Evolutionary conservation across 1,140 invertebrate species (phyloP), one percentile per base, ranked within the genome.

Genomic region (Stegodyphus dumicola): DNA sequence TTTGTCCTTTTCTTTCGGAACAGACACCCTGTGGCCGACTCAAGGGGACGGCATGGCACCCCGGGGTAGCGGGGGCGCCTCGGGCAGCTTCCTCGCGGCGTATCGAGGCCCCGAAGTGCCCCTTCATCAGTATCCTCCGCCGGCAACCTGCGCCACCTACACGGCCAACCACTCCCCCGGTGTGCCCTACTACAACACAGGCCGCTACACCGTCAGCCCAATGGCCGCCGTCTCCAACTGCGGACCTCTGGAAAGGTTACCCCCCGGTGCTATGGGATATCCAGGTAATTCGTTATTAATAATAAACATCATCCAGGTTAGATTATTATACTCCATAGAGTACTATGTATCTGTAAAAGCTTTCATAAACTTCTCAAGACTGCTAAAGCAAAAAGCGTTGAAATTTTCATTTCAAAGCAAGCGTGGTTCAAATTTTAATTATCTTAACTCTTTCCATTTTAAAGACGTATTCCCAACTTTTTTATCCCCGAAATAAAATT

Each of bases 21-120:
- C 53, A 84, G 81, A 84, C 81, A 84, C 53, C 81, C 81, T 84
- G 81, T 84, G 81, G 81, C 81, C 81, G 13, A 76, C 52, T 9
- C 81, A 84, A 84, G 81, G 60, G 18, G 81, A 84, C 60, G 73
- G 64, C 65, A 75, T 84, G 81, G 81, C 81, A 76, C 81, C 81
- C 81, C 81, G 81, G 15, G 81, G 71, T 17, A 60, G 54, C 73
- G 70, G 70, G 6, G 77, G 77, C 53, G 54, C 56, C 56, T 51
- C 54, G 6, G 67, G 67, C 13, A 60, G 75, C 65, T 65, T 60
- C 77, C 51, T 84, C 18, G n/a, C 67, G 15, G 2, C 71, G 10
- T 83, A 83, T 71, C 70, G 79, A 66, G 60, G 33, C 56, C 79
- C 79, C 70, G 79, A 83, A 64, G 56, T 83, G 79, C 64, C 60